These are phyloP conservation scores for Xerus inauris DNA, from an alignment of 2,113 vertebrate genomes.

Conservation along the genomic window DNA sequence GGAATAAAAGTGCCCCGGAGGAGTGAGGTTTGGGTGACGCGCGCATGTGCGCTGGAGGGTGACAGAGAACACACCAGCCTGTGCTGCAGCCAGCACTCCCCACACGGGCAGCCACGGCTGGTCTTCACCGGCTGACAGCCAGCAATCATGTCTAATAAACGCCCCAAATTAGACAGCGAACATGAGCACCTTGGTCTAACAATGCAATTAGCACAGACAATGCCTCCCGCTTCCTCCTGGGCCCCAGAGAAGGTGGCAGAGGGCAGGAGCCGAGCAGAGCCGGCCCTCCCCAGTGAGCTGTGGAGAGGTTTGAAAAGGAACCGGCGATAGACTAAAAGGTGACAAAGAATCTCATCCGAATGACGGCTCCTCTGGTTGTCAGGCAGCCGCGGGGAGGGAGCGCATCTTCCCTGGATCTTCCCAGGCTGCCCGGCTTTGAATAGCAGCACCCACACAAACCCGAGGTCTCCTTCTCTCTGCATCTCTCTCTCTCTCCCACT, in stretches of 20 bases:
- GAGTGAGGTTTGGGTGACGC: not conserved
- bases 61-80: not conserved
- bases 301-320: conserved; percentile 66
- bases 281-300: conserved; percentile 54
- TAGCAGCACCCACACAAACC: conserved; percentile 6
- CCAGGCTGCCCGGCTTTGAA: conserved; percentile 30
- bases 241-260: conserved; percentile 17
- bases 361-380: conserved; percentile 35
- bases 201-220: conserved; percentile 83
- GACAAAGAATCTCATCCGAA: conserved; percentile 59
- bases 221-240: conserved; percentile 66
- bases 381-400: not conserved
- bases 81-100: not conserved
- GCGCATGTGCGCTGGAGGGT: not conserved
- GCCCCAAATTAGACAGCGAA: conserved; percentile 80
- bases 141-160: conserved; percentile 80
- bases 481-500: not conserved
- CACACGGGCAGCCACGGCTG: not conserved
- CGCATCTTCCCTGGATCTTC: not conserved
- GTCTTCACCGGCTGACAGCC: conserved; percentile 73
- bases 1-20: not conserved
- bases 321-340: conserved; percentile 61
- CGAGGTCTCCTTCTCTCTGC: not conserved
- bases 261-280: not conserved
- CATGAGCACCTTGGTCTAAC: conserved; percentile 76